Conservation (phyloP, 2,113 vertebrate genomes). For the Mesocricetus auratus region DNA sequence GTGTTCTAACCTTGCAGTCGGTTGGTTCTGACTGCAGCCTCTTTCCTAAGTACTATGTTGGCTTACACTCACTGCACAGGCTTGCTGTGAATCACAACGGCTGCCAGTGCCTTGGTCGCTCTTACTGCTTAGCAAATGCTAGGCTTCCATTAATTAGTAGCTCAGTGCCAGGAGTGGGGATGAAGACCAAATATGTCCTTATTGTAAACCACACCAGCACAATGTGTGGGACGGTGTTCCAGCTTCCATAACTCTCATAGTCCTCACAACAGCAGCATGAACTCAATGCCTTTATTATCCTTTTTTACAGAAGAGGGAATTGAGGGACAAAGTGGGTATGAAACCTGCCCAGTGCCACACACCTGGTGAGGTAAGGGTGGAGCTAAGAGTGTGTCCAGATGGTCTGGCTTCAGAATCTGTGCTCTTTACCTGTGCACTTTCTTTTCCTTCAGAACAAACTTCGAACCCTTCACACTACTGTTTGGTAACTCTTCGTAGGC, state of each 20-base stretch:
- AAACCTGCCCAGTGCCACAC: not conserved
- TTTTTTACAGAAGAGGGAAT: constrained; percentile 28
- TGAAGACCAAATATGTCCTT: not conserved
- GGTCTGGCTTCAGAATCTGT: not conserved
- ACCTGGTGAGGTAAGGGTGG: not conserved
- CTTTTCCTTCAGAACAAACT: not conserved
- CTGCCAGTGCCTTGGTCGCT: not conserved
- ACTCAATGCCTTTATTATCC: not conserved
- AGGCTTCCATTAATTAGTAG: not conserved
- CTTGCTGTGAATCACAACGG: not conserved
- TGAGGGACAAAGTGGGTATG: not conserved
- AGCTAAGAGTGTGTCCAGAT: not conserved
- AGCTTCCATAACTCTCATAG: not conserved
- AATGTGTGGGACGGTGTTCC: not conserved
- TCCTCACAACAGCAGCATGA: not conserved
- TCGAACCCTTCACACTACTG: not conserved
- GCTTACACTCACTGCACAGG: not conserved
- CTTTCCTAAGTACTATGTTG: not conserved
- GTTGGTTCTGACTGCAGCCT: not conserved
- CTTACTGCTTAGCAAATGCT: not conserved
- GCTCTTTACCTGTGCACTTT: not conserved
- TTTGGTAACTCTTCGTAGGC: not conserved
- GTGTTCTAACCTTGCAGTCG: not conserved
- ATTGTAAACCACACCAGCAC: not conserved
- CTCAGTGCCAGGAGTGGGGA: not conserved